A percentile compares a stretch with the other conserved stretches of the same genome.
phyloP scores from a whole-genome alignment of 2,888 invertebrate species.

The Caenorhabditis afra region DNA sequence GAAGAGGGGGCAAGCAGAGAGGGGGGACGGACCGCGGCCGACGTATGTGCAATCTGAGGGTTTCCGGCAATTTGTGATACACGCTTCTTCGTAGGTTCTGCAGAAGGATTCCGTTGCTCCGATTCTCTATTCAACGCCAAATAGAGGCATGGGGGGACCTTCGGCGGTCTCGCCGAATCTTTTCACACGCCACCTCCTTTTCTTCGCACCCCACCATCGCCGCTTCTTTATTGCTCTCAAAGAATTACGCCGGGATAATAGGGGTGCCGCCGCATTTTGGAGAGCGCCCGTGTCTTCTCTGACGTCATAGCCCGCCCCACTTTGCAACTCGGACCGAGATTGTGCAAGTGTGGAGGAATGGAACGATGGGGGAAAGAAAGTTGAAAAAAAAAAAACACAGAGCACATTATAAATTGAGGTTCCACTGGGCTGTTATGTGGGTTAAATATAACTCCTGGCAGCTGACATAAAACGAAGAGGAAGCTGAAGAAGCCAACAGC shows the following conservation, averaged over 20 bases:
- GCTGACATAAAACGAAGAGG: conserved; percentile 36
- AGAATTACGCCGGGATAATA: conserved; percentile 25
- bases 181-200: conserved; percentile 10
- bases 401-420: conserved; percentile 49
- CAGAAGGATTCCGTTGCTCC: background rate
- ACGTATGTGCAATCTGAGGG: conserved; percentile 37
- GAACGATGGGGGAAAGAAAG: background rate
- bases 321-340: conserved; percentile 27
- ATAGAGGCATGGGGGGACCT: too few species aligned
- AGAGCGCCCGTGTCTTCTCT: background rate
- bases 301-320: conserved; percentile 30
- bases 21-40: background rate
- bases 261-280: background rate
- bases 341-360: background rate
- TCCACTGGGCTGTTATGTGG: conserved; percentile 37
- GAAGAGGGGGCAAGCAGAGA: background rate
- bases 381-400: conserved; percentile 28
- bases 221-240: conserved; percentile 27
- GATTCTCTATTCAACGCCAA: conserved; percentile 8
- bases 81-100: conserved; percentile 6
- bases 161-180: too few species aligned
- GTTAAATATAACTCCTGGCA: conserved; percentile 56
- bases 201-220: conserved; percentile 9
- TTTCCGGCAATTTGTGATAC: conserved; percentile 57
- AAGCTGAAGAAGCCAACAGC: background rate